phyloP scores from a whole-genome alignment of 2,113 vertebrate species.

The Pachyramphus minor region DNA sequence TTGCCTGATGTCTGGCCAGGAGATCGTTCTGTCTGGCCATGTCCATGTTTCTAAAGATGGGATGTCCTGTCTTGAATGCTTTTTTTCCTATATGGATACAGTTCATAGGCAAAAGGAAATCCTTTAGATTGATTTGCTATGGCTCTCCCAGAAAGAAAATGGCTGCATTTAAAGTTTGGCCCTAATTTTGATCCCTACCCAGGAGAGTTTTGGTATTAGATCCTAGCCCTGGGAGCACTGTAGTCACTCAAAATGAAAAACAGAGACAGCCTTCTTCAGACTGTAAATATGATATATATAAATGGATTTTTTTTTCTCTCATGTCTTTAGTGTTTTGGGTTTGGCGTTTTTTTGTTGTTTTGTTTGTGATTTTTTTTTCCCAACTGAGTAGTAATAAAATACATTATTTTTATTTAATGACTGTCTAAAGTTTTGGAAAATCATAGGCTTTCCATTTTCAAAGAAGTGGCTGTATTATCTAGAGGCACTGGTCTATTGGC shows the following conservation, averaged over 20 bases:
- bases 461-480: not conserved
- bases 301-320: not conserved
- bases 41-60: not conserved
- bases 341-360: too few species aligned
- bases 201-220: not conserved
- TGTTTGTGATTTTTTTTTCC: not conserved
- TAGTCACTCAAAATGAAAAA: not conserved
- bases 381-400: not conserved
- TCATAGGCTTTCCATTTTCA: not conserved
- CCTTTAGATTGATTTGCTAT: not conserved
- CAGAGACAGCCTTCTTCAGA: not conserved
- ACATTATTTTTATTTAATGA: not conserved
- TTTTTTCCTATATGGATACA: not conserved
- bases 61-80: not conserved
- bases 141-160: not conserved
- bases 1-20: conserved; percentile 47
- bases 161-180: not conserved
- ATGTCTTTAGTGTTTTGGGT: not conserved
- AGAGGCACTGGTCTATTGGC: not conserved
- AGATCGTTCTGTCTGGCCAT: conserved; percentile 28
- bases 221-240: not conserved
- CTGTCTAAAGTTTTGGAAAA: not conserved
- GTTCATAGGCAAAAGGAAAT: not conserved
- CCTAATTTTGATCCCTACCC: not conserved
- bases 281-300: not conserved